These are phyloP conservation scores for Furcifer pardalis DNA, from an alignment of 2,797 vertebrate species.

Conservation along the genomic window DNA sequence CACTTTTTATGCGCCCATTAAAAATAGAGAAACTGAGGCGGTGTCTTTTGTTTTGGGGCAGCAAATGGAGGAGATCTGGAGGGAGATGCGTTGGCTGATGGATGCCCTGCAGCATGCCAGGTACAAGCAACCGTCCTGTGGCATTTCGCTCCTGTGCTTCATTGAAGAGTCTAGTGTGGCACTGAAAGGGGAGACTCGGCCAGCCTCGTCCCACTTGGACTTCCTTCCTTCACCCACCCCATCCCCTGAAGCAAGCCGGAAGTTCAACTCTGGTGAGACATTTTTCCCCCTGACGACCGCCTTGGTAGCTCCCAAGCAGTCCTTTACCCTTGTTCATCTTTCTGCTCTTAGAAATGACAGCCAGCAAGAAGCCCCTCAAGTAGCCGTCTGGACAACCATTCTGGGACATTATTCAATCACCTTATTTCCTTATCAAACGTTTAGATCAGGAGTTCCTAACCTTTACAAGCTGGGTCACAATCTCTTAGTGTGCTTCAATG, in stretches of 20 bases:
- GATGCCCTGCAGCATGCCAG: constrained; percentile 89
- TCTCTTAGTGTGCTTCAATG: too few relatives aligned
- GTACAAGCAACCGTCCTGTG: constrained; percentile 88
- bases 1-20: background rate
- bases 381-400: background rate
- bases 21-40: background rate
- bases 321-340: background rate
- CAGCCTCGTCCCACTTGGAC: constrained; percentile 83
- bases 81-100: constrained; percentile 92
- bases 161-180: constrained; percentile 78
- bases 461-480: too few relatives aligned
- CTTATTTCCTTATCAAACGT: background rate
- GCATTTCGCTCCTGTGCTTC: constrained; percentile 84
- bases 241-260: constrained; percentile 82
- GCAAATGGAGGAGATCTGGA: constrained; percentile 95
- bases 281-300: background rate
- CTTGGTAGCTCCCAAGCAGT: background rate
- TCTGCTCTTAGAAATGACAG: background rate
- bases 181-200: constrained; percentile 75
- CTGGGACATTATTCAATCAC: background rate
- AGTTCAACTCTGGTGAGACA: constrained; percentile 81
- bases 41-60: constrained; percentile 59
- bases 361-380: background rate
- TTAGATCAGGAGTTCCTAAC: too few relatives aligned
- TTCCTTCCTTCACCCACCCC: constrained; percentile 86